Conservation (phyloP, 2,113 vertebrate genomes). For the Holacanthus passer region DNA sequence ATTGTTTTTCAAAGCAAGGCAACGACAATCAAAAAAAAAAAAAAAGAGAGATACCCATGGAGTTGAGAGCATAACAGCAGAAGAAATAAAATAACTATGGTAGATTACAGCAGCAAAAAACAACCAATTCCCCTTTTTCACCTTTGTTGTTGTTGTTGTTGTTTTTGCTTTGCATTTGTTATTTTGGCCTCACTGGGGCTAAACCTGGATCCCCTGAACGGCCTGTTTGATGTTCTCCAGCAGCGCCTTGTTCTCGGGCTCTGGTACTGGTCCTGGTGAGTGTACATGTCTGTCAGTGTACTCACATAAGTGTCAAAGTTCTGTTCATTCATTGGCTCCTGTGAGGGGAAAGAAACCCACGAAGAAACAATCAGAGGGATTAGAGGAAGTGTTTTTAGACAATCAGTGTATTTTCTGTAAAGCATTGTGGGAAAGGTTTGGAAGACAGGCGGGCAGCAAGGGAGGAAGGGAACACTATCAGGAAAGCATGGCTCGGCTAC, state of each 20-base stretch:
- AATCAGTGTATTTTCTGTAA: background rate
- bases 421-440: conserved; percentile 22
- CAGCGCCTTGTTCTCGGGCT: conserved; percentile 99
- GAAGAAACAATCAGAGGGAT: conserved; percentile 37
- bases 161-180: conserved; percentile 71
- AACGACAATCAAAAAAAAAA: conserved; percentile 79
- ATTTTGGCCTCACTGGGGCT: conserved; percentile 33
- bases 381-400: background rate
- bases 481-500: conserved; percentile 33
- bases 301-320: conserved; percentile 99
- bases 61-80: conserved; percentile 73
- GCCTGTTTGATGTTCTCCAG: conserved; percentile 99
- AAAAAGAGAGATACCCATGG: conserved; percentile 67
- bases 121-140: conserved; percentile 81
- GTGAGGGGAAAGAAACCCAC: conserved; percentile 64
- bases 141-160: conserved; percentile 55
- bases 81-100: conserved; percentile 73
- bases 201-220: conserved; percentile 98
- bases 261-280: conserved; percentile 99
- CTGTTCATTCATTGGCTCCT: conserved; percentile 99
- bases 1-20: conserved; percentile 94
- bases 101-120: conserved; percentile 91
- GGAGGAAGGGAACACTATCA: conserved; percentile 31
- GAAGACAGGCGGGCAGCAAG: conserved; percentile 41
- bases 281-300: conserved; percentile 99